These are phyloP conservation scores for Aplidium turbinatum DNA, from an alignment of 23 tunicate genomes.

Conservation along the genomic window DNA sequence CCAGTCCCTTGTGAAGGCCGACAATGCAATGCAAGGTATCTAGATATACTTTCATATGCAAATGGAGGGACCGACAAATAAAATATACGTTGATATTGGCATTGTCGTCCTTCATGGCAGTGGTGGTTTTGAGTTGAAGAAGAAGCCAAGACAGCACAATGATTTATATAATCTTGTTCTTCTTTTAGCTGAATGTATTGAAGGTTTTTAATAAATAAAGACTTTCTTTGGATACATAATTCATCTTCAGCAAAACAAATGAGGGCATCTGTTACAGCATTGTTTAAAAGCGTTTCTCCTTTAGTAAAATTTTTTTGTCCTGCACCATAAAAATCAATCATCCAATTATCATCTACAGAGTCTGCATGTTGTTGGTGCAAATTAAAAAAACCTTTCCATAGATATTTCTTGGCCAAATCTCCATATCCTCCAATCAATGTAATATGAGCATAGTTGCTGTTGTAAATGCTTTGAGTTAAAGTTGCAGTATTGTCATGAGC, in stretches of 20 bases:
- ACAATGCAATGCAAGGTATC: slow-evolving; percentile 42
- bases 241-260: slow-evolving; percentile 13
- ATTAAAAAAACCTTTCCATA: slow-evolving; percentile 66
- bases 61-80: slow-evolving; percentile 79
- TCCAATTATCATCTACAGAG: background rate
- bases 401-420: slow-evolving; percentile 68
- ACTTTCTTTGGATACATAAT: slow-evolving; percentile 4
- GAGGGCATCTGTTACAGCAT: slow-evolving; percentile 5
- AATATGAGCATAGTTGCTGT: slow-evolving; percentile 46
- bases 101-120: slow-evolving; percentile 30
- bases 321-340: slow-evolving; percentile 39
- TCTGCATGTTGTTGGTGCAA: slow-evolving; percentile 14
- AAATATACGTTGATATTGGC: slow-evolving; percentile 45
- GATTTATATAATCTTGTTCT: slow-evolving; percentile 39
- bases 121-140: background rate
- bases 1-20: slow-evolving; percentile 1
- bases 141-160: slow-evolving; percentile 1
- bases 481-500: too few relatives aligned
- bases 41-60: slow-evolving; percentile 44
- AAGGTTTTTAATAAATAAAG: slow-evolving; percentile 17
- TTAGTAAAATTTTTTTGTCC: slow-evolving; percentile 29
- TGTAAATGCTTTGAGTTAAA: too few relatives aligned
- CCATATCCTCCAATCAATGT: slow-evolving; percentile 63
- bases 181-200: slow-evolving; percentile 40
- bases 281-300: slow-evolving; percentile 15